Conservation (phyloP, 2,797 vertebrate genomes). For the Dendrocincla tyrannina region DNA sequence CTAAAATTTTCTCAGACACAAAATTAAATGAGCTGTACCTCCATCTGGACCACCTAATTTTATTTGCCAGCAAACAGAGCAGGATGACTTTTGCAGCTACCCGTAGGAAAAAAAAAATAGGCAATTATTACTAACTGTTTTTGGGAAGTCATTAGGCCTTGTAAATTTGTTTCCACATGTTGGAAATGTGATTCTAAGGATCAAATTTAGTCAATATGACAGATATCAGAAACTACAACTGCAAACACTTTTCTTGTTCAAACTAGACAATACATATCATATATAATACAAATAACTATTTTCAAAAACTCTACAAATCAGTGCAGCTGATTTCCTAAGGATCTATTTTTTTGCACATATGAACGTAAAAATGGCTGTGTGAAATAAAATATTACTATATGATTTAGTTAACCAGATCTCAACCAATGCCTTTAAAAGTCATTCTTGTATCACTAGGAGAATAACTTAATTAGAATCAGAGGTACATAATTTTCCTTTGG, state of each 20-base stretch:
- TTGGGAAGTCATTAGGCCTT: not conserved
- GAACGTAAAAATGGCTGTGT: not conserved
- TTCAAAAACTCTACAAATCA: not conserved
- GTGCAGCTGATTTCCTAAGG: not conserved
- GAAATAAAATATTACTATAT: not conserved
- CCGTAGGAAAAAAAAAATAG: not conserved
- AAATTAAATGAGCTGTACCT: not conserved
- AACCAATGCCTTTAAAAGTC: not conserved
- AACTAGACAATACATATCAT: not conserved
- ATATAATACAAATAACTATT: not conserved
- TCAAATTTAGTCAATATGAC: not conserved
- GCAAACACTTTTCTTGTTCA: not conserved
- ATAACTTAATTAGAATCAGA: not conserved
- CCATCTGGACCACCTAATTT: not conserved
- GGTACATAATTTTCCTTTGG: not conserved
- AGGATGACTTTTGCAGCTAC: not conserved
- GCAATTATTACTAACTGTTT: not conserved
- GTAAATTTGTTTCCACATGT: not conserved
- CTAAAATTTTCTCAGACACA: not conserved
- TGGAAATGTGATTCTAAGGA: not conserved
- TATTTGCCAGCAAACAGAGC: not conserved
- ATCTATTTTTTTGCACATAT: not conserved
- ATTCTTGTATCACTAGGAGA: not conserved
- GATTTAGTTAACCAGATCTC: not conserved
- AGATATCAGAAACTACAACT: not conserved